Base-by-base conservation (phyloP, 2,113 vertebrate genomes). In the Petroica traversi region DNA sequence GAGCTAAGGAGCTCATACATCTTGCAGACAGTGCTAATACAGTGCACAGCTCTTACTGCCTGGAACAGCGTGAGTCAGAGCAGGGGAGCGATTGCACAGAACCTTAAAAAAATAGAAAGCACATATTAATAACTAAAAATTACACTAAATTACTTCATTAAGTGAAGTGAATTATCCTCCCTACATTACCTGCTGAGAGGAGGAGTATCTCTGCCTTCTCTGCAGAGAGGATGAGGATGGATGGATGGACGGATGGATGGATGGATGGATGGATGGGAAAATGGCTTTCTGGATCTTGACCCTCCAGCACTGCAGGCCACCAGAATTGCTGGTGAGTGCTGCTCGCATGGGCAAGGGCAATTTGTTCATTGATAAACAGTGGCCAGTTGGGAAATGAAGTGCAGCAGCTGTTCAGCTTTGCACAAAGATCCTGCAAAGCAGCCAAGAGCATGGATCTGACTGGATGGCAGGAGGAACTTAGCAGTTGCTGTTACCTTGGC, bases 51-150 rank as follows among this genome's bases (percentile, higher is more conserved):
- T 83, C 68, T 51, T 46, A 33, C 28, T 77, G 54, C 69, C 24
- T 24, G 43, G 55, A 72, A 40, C 14, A 77, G n/a, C 38, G 9
- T 81, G 84, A 93, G 48, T 95, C 95, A 95, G 90, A 92, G 52
- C 54, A 91, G 45, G 33, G 64, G 46, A 54, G 26, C 33, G 38
- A 78, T 86, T 80, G 83, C 46, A 51, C n/a, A 93, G 75, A 61
- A 68, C 36, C 38, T 76, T 36, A 92, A 85, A 89, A 64, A 48
- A 38, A 9, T 19, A 83, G 48, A 90, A 91, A 81, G 52, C 19
- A 59, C 19, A 29, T 75, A 91, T 88, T 92, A 93, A 71, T 92
- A 92, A 86, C 63, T 31, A 31, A 89, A 63, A 94, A 91, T 72
- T 89, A 48, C 48, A 34, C 34, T 74, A 86, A 91, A 91, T 86